Evolutionary conservation across 2,888 invertebrate species (phyloP).

Genomic region (Apodemia mormo): DNA sequence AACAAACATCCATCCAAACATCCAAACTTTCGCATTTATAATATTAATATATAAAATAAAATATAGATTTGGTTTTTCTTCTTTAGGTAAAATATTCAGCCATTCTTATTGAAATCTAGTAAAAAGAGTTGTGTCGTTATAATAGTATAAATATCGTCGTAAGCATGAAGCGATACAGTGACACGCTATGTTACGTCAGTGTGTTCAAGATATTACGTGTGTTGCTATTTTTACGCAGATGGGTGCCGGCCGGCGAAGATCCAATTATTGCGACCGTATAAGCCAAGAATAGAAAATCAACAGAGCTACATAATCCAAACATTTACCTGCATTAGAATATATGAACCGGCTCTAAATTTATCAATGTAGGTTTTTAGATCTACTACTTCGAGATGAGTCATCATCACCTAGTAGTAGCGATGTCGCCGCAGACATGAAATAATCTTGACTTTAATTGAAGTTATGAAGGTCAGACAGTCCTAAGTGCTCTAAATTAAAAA

Average conservation of each 20-base stretch:
- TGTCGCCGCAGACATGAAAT: background rate
- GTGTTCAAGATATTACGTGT: slow-evolving; percentile 49
- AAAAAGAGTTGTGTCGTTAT: background rate
- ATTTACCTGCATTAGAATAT: slow-evolving; percentile 6
- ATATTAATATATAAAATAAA: no score
- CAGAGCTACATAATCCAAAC: slow-evolving; percentile 11
- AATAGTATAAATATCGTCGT: background rate
- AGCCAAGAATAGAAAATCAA: slow-evolving; percentile 24
- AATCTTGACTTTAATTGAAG: background rate
- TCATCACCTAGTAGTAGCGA: background rate
- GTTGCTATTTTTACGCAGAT: slow-evolving; percentile 39
- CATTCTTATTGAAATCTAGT: no score
- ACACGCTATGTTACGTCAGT: slow-evolving; percentile 41
- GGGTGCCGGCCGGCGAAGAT: slow-evolving; percentile 32
- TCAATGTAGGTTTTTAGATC: background rate
- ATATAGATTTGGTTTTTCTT: no score
- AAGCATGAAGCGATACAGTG: slow-evolving; percentile 3
- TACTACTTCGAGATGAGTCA: background rate
- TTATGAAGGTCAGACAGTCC: background rate
- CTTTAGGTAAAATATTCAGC: no score
- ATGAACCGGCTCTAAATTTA: background rate
- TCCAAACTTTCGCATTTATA: no score
- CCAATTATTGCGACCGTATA: slow-evolving; percentile 38
- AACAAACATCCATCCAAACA: no score
- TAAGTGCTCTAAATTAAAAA: background rate